Evolutionary conservation across 2,113 vertebrate genomes (phyloP), one percentile per base, ranked within the genome.

Genomic region (Leptobrachium ailaonicum): DNA sequence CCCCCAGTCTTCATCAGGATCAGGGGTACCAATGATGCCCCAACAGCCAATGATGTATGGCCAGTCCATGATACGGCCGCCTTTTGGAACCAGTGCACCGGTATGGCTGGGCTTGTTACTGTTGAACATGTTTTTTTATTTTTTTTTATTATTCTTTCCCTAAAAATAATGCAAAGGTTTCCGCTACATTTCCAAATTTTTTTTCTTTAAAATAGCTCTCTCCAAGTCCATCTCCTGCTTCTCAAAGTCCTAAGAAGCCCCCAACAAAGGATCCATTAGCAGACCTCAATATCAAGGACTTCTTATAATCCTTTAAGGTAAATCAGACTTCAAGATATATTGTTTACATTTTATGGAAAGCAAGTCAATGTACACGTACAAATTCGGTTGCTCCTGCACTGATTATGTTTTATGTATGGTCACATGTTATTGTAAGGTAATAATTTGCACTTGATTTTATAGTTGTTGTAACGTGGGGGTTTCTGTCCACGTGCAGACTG

Each of bases 261-360:
- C 96, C 98, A 85, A 86, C 97, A 88, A 99, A 99, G 93, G 98
- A 99, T 89, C 98, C 98, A 76, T 94, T 99, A 94, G 97, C 97
- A 87, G 98, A 99, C 87, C 95, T 99, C 86, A 95, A 99, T 92
- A 97, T 99, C 93, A 99, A 99, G 94, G 98, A 99, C 93, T 99
- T 99, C 96, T 96, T 99, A 93, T 99, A 98, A 98, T 89, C 62
- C 13, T 87, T 84, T 87, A 94, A 95, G 93, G 75, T 43, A 83
- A 84, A 83, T 68, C 2, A 13, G 14, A 12, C 12, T 68, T 9
- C 40, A 43, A 11, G 6, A 42, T 68, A 43, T 41, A 68, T 5
- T 50, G 47, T 50, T 50, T 50, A 8, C 47, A 50, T 1, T 50
- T 32, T 32, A 32, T 32, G 20, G 20, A 32, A 32, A 32, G 20